Percentiles rank a stretch among this genome's conserved stretches.
phyloP scores from a whole-genome alignment of 37 sponge, comb jelly and placozoan species.

The Crambe crambe region DNA sequence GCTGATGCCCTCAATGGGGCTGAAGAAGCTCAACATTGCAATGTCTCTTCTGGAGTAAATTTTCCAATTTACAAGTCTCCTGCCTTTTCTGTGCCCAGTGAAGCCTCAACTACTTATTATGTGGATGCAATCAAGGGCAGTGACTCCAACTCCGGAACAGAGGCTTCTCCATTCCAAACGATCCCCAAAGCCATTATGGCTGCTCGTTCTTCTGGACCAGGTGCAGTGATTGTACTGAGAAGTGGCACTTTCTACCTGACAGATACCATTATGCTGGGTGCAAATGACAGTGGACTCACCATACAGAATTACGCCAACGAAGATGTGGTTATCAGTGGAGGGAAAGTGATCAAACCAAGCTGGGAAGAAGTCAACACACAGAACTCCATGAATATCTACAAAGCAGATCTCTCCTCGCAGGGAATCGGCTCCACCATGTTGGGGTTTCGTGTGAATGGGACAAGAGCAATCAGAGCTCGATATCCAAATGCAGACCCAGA shows the following conservation, averaged over 20 bases:
- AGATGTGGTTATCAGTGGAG: constrained; percentile 67
- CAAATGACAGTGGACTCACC: constrained; percentile 40
- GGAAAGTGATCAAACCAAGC: constrained; percentile 36
- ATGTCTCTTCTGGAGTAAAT: constrained; percentile 25
- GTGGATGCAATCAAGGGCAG: constrained; percentile 59
- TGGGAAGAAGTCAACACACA: constrained; percentile 33
- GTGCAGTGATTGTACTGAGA: constrained; percentile 51
- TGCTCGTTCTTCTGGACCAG: constrained; percentile 9
- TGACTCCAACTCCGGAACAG: constrained; percentile 59
- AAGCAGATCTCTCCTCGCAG: constrained; percentile 59
- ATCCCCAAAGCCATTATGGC: constrained; percentile 32
- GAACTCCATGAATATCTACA: constrained; percentile 27
- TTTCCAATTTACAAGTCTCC: constrained; percentile 21
- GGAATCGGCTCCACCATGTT: constrained; percentile 19
- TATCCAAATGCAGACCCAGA: constrained; percentile 82
- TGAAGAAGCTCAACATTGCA: constrained; percentile 58
- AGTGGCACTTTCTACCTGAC: constrained; percentile 57
- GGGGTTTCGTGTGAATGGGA: constrained; percentile 51
- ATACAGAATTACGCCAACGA: constrained; percentile 46
- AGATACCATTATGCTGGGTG: constrained; percentile 39
- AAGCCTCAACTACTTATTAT: constrained; percentile 21
- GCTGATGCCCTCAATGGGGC: constrained; percentile 71
- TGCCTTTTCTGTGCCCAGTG: constrained; percentile 5
- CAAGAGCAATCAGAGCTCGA: constrained; percentile 64
- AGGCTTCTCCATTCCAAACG: constrained; percentile 35